A percentile compares a stretch with the other conserved stretches of the same genome.
phyloP scores from a whole-genome alignment of 64 coral and sea anemone species.

The Montipora efflorescens region DNA sequence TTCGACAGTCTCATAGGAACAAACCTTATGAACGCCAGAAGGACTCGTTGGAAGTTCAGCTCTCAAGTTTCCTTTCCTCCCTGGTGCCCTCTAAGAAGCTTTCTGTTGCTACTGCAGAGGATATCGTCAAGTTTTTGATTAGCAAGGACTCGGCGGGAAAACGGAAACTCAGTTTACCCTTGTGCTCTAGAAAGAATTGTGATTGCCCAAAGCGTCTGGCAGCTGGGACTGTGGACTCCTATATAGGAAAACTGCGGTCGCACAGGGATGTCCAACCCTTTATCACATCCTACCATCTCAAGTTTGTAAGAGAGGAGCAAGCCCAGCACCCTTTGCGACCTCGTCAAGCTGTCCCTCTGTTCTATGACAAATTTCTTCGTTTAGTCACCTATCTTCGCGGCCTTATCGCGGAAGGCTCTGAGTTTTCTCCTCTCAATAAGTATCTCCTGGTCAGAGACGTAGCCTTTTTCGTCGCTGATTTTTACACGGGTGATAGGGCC shows the following conservation, averaged over 20 bases:
- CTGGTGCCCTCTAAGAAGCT: background rate
- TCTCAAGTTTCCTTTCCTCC: background rate
- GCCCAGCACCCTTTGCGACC: too few relatives aligned
- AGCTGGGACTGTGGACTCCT: conserved; percentile 35
- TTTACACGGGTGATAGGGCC: too few relatives aligned
- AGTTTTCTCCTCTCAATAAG: too few relatives aligned
- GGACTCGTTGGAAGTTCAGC: background rate
- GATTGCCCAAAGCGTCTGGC: conserved; percentile 35
- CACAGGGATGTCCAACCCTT: conserved; percentile 7
- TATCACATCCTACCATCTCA: background rate
- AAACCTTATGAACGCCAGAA: conserved; percentile 23
- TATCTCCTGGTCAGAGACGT: too few relatives aligned
- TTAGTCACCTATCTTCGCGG: too few relatives aligned
- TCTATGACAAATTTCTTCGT: too few relatives aligned
- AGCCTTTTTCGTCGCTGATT: too few relatives aligned
- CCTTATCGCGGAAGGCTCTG: too few relatives aligned
- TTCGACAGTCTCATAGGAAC: background rate
- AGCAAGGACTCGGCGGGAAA: conserved; percentile 39
- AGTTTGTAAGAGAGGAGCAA: background rate
- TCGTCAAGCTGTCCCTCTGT: too few relatives aligned
- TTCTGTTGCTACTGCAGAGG: background rate
- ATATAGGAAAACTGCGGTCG: conserved; percentile 27
- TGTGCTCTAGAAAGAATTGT: background rate
- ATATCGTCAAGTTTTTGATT: conserved; percentile 48
- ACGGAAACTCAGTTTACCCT: background rate